Conservation (phyloP, 2,888 invertebrate species). For the Pyrrhosoma nymphula region DNA sequence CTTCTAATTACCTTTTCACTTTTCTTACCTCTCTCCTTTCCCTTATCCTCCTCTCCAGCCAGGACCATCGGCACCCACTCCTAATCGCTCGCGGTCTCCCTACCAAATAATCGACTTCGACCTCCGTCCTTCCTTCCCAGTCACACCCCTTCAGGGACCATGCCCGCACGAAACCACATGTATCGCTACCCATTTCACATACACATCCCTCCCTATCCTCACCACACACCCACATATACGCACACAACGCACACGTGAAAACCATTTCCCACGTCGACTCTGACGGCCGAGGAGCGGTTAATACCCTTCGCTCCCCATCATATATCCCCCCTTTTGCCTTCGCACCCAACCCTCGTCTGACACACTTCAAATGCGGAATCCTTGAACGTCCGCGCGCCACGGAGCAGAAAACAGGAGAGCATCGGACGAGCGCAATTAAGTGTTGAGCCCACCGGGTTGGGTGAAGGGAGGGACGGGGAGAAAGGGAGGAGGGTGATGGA, state of each 20-base stretch:
- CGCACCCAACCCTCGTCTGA: not conserved
- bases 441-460: not conserved
- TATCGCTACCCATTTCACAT: too few species aligned
- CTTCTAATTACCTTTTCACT: not conserved
- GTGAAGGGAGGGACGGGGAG: not conserved
- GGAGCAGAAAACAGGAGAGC: conserved; percentile 10
- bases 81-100: not conserved
- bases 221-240: too few species aligned
- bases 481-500: not conserved
- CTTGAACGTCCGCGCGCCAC: not conserved
- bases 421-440: conserved; percentile 9
- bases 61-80: not conserved
- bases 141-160: not conserved
- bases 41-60: not conserved
- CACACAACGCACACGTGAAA: not conserved
- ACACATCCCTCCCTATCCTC: not conserved
- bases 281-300: conserved; percentile 19
- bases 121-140: not conserved
- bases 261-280: conserved; percentile 1
- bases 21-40: not conserved
- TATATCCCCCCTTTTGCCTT: not conserved
- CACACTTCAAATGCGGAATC: conserved; percentile 35
- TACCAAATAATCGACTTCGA: not conserved
- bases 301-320: not conserved
- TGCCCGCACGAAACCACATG: not conserved